A percentile compares a stretch with the other conserved stretches of the same genome.
Evolutionary conservation across 2,113 vertebrate genomes (phyloP).

Genomic region (Panurus biarmicus): DNA sequence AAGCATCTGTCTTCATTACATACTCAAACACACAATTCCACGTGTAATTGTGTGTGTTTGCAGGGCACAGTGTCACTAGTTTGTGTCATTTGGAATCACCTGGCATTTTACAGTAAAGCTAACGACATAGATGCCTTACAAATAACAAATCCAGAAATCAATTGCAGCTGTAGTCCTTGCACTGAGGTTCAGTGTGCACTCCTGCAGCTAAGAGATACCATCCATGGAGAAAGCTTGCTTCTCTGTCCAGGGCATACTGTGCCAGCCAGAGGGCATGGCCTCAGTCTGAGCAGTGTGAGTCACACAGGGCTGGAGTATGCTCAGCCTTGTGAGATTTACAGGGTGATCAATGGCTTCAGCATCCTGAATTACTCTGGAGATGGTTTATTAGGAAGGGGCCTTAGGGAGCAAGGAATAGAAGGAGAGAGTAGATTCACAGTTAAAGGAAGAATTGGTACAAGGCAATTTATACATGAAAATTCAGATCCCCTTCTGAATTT

Average conservation of each 20-base stretch:
- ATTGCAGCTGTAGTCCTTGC: not conserved
- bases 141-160: not conserved
- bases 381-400: slow-evolving; percentile 55
- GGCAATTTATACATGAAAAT: not conserved
- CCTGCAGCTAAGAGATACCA: not conserved
- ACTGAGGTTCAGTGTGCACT: accelerated
- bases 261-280: slow-evolving; percentile 21
- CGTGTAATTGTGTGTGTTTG: not conserved
- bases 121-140: not conserved
- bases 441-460: not conserved
- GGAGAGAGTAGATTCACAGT: slow-evolving; percentile 40
- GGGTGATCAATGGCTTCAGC: slow-evolving; percentile 52
- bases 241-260: slow-evolving; percentile 22
- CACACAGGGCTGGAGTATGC: not conserved
- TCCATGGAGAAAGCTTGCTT: not conserved
- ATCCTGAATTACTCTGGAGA: slow-evolving; percentile 66
- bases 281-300: not conserved
- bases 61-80: not conserved
- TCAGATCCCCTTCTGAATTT: not conserved
- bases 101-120: not conserved
- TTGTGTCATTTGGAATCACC: not conserved
- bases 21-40: not conserved
- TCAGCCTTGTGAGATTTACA: slow-evolving; percentile 55
- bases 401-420: slow-evolving; percentile 61
- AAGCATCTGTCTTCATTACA: not conserved